Conservation (phyloP, 2,797 vertebrate species). For the Phoeniculus purpureus region DNA sequence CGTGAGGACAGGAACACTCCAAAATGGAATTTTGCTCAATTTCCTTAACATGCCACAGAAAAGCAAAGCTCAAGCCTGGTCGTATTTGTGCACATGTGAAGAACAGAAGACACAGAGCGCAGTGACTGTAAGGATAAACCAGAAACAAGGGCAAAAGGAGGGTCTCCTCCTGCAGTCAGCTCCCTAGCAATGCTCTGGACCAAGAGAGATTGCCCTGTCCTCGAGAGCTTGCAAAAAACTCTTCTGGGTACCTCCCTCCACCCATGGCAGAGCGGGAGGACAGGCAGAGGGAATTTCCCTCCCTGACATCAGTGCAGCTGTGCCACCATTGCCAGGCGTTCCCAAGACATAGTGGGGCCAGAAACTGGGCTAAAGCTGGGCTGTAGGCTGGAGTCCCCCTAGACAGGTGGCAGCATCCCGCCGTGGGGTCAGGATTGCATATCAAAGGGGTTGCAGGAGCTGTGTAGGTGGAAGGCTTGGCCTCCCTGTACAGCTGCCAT, state of each 20-base stretch:
- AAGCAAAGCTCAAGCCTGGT: not conserved
- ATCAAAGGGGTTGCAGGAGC: conserved; percentile 27
- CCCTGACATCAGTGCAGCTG: conserved; percentile 24
- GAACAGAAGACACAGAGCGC: not conserved
- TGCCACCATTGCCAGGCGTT: not conserved
- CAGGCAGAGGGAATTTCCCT: conserved; percentile 47
- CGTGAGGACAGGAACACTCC: not conserved
- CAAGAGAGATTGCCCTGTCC: not conserved
- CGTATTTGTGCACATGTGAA: not conserved
- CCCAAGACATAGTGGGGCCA: conserved; percentile 1
- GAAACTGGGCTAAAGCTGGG: not conserved
- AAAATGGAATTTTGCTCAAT: not conserved
- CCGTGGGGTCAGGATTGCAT: conserved; percentile 24
- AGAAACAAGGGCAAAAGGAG: not conserved
- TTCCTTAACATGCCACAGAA: not conserved
- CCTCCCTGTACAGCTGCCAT: conserved; percentile 29
- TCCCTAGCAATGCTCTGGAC: not conserved
- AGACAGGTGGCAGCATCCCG: conserved; percentile 36
- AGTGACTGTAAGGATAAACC: fast-evolving
- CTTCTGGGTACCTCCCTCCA: not conserved
- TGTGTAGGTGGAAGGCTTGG: conserved; percentile 69
- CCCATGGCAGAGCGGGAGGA: not conserved
- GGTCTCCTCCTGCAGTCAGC: not conserved
- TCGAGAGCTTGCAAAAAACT: not conserved
- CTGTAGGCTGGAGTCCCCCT: not conserved